phyloP scores from a whole-genome alignment of 1,140 invertebrate species.

The Lutraria rhynchaena region DNA sequence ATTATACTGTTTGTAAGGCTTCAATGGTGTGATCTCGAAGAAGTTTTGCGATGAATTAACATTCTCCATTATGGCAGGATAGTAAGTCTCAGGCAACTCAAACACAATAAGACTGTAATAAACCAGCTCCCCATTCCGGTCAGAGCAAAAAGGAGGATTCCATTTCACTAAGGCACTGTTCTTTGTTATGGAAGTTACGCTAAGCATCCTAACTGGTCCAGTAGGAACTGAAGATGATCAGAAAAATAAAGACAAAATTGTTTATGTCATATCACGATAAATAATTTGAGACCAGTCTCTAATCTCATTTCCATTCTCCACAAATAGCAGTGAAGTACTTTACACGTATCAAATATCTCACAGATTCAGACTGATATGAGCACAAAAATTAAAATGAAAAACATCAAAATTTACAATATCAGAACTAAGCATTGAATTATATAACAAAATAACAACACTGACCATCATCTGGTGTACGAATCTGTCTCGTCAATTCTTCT shows the following conservation, averaged over 20 bases:
- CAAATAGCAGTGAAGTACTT: neutral
- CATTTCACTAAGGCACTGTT: constrained; percentile 59
- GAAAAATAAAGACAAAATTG: neutral
- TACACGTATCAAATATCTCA: neutral
- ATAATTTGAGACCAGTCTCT: neutral
- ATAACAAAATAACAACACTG: neutral
- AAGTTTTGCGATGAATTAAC: constrained; percentile 5
- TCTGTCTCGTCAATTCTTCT: neutral
- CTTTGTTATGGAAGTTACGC: constrained; percentile 32
- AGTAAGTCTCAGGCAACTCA: neutral
- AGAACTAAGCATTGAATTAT: neutral
- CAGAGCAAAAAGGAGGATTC: constrained; percentile 59
- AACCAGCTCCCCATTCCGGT: constrained; percentile 65
- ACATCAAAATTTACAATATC: neutral
- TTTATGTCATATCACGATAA: too few species aligned
- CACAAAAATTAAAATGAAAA: neutral
- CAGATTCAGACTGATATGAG: neutral
- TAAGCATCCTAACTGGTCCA: constrained; percentile 58
- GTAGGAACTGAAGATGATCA: constrained; percentile 62
- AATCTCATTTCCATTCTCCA: neutral
- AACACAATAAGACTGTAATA: constrained; percentile 42
- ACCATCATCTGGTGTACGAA: constrained; percentile 41
- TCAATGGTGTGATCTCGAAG: neutral
- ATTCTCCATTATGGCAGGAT: neutral
- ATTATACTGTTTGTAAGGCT: constrained; percentile 66